Evolutionary conservation across 2,888 invertebrate species (phyloP).

Genomic region (Scaptomyza caliginosa): DNA sequence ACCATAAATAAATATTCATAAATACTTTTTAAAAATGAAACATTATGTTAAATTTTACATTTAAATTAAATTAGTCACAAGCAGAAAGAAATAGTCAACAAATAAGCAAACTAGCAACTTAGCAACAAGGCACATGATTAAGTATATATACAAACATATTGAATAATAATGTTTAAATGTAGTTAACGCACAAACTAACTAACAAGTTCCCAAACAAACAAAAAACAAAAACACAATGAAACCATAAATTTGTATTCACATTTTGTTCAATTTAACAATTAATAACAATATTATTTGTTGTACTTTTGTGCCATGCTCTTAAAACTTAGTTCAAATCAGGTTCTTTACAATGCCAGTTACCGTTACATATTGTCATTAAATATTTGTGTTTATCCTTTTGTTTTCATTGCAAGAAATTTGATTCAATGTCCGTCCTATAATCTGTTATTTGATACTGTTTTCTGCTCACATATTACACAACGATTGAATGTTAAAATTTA

Average conservation of each 20-base stretch:
- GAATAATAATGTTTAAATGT: slow-evolving; percentile 31
- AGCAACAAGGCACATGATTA: slow-evolving; percentile 52
- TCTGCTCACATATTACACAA: slow-evolving; percentile 30
- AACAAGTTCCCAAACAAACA: no score
- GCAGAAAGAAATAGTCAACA: slow-evolving; percentile 39
- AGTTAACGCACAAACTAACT: slow-evolving; percentile 57
- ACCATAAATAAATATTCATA: slow-evolving; percentile 4
- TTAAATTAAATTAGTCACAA: slow-evolving; percentile 46
- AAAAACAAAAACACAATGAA: slow-evolving; percentile 7
- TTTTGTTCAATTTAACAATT: slow-evolving; percentile 24
- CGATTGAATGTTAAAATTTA: slow-evolving; percentile 29
- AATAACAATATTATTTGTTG: slow-evolving; percentile 22
- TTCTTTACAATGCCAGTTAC: slow-evolving; percentile 17
- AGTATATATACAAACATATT: slow-evolving; percentile 15
- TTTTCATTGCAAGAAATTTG: slow-evolving; percentile 50
- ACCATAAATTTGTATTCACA: slow-evolving; percentile 1
- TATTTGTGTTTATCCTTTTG: background rate
- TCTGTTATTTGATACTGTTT: slow-evolving; percentile 64
- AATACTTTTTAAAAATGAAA: slow-evolving; percentile 1
- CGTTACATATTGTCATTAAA: slow-evolving; percentile 21
- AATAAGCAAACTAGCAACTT: slow-evolving; percentile 40
- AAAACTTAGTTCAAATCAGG: slow-evolving; percentile 43
- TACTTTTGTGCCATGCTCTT: slow-evolving; percentile 52
- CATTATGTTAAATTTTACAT: slow-evolving; percentile 2
- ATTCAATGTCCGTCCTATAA: slow-evolving; percentile 73